Evolutionary conservation across 2,113 vertebrate species (phyloP).

Genomic region (Micronisus gabar): DNA sequence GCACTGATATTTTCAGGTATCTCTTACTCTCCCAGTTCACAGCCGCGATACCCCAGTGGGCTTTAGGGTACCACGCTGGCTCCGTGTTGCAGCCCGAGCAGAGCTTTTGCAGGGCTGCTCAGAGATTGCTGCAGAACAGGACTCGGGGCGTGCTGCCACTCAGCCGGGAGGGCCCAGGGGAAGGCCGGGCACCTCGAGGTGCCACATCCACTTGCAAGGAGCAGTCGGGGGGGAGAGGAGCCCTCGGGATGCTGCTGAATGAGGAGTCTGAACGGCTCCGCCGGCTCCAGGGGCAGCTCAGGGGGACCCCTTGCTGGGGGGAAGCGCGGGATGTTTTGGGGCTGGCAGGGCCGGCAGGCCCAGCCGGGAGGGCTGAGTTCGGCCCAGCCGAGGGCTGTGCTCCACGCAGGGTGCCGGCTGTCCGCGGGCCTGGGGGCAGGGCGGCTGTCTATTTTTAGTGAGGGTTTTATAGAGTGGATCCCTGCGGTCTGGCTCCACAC

Average conservation of each 20-base stretch:
- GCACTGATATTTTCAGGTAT: background rate
- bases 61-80: background rate
- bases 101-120: background rate
- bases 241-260: background rate
- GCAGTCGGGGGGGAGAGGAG: background rate
- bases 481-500: constrained; percentile 83
- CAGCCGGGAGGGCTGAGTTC: background rate
- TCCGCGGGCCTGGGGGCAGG: constrained; percentile 70
- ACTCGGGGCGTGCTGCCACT: rapidly evolving
- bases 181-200: background rate
- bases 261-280: background rate
- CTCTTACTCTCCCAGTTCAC: background rate
- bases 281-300: background rate
- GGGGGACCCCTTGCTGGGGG: background rate
- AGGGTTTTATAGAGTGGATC: constrained; percentile 87
- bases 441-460: constrained; percentile 82
- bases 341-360: background rate
- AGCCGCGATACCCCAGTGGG: background rate
- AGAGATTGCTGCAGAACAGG: background rate
- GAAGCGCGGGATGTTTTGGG: constrained; percentile 39
- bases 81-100: background rate
- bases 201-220: background rate
- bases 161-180: no score
- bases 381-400: background rate
- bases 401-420: constrained; percentile 56